A percentile compares a stretch with the other conserved stretches of the same genome.
Evolutionary conservation across 2,888 invertebrate genomes (phyloP).

Genomic region (Parnassius glacialis): DNA sequence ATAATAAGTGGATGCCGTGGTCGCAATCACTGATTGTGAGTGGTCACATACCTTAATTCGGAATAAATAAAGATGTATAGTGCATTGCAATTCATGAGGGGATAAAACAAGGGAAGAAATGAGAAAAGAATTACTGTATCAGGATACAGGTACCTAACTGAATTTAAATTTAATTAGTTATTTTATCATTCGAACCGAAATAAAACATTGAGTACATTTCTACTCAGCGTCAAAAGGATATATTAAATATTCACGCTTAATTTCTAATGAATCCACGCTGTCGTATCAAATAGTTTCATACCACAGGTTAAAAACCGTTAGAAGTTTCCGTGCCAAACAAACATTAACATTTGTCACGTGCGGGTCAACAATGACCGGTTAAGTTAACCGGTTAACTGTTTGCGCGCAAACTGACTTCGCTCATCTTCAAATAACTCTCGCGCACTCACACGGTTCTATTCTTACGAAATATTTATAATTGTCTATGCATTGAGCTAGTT

Average conservation of each 20-base stretch:
- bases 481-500: neutral
- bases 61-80: too few species aligned
- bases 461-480: slow-evolving; percentile 8
- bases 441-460: slow-evolving; percentile 22
- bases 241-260: slow-evolving; percentile 12
- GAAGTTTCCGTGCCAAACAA: slow-evolving; percentile 39
- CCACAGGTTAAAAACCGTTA: slow-evolving; percentile 22
- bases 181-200: too few species aligned
- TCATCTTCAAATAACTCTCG: slow-evolving; percentile 23
- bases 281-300: slow-evolving; percentile 16
- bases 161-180: too few species aligned
- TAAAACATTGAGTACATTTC: too few species aligned
- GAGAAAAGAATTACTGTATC: too few species aligned
- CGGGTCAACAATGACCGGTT: slow-evolving; percentile 37
- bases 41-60: too few species aligned
- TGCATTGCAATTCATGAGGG: too few species aligned
- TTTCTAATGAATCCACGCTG: slow-evolving; percentile 4
- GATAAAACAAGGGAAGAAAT: too few species aligned
- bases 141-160: too few species aligned
- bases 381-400: slow-evolving; percentile 37
- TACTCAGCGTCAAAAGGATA: too few species aligned
- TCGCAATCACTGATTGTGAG: too few species aligned
- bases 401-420: slow-evolving; percentile 30
- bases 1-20: too few species aligned
- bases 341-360: slow-evolving; percentile 46